These are phyloP conservation scores for Cottus gobio DNA, from an alignment of 2,113 vertebrate species.

Conservation along the genomic window DNA sequence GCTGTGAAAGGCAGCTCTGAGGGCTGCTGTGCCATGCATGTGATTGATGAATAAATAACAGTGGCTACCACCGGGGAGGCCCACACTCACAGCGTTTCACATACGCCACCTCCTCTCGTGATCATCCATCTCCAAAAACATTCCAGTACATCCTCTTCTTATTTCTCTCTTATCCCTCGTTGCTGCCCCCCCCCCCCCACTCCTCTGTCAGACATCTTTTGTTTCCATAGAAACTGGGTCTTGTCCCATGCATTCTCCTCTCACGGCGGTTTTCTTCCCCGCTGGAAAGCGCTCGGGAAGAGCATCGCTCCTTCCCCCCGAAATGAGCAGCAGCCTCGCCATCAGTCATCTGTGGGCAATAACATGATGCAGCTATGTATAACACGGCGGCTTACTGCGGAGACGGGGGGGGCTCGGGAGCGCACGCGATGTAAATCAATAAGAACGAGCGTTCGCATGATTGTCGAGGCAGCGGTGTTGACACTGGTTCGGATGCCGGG, in stretches of 20 bases:
- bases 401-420: background rate
- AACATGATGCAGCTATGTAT: slow-evolving; percentile 18
- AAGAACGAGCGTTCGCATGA: slow-evolving; percentile 1
- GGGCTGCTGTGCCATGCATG: slow-evolving; percentile 11
- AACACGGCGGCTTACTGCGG: background rate
- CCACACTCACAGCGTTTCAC: slow-evolving; percentile 30
- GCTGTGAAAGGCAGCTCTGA: slow-evolving; percentile 17
- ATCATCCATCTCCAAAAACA: slow-evolving; percentile 50
- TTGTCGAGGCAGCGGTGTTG: slow-evolving; percentile 9
- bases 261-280: slow-evolving; percentile 56
- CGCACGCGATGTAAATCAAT: slow-evolving; percentile 43
- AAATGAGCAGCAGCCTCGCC: slow-evolving; percentile 46
- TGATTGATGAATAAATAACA: slow-evolving; percentile 61
- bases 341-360: slow-evolving; percentile 41
- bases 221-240: slow-evolving; percentile 82
- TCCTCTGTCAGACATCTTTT: slow-evolving; percentile 68
- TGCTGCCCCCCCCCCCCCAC: slow-evolving; percentile 27
- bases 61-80: slow-evolving; percentile 34
- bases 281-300: slow-evolving; percentile 56
- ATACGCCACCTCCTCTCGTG: slow-evolving; percentile 30
- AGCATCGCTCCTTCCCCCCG: slow-evolving; percentile 50
- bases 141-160: slow-evolving; percentile 39
- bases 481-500: slow-evolving; percentile 3
- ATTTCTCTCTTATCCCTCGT: slow-evolving; percentile 18
- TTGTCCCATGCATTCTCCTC: slow-evolving; percentile 65